Evolutionary conservation across 2,797 vertebrate genomes (phyloP), one percentile per base, ranked within the genome.

Genomic region (Brachymystax lenok): DNA sequence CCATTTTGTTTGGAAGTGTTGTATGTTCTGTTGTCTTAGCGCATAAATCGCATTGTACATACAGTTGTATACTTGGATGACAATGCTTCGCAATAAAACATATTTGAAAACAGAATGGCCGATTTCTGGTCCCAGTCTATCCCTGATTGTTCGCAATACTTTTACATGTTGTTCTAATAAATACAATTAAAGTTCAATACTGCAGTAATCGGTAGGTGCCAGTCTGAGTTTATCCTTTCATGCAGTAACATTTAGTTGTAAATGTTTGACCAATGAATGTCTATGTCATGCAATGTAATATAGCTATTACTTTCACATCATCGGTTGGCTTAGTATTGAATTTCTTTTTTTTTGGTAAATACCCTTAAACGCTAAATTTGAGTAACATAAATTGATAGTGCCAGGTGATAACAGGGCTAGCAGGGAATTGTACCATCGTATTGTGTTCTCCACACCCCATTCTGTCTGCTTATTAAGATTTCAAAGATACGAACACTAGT

Each of bases 391-490:
- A 69, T n/a, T n/a, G 68, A 69, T 69, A 35, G 3, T 40, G 68
- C 27, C 71, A 51, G 69, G 46, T 27, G 46, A 71, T 24, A 71
- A 24, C n/a, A 4, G 28, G 40, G 3, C 21, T 16, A n/a, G 52
- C 50, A 56, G 51, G 16, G 71, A 72, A 19, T 80, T 80, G 86
- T 88, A 73, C 46, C 51, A 79, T 72, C 67, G 35, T 68, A 12
- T 56, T 66, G 73, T 75, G 68, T 68, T 79, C 76, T 69, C 74
- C 88, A 84, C 85, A 90, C 82, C 85, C 89, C 87, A 83, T 89
- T 90, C 91, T 92, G 91, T 79, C 86, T 79, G 75, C 94, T 96
- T 97, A 98, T 98, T 97, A 98, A 97, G 96, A 97, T 96, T 96
- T 97, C 95, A 95, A 89, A 96, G 96, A 97, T 96, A 96, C 94